phyloP scores from a whole-genome alignment of 2,888 invertebrate genomes.

The Empis stercorea region DNA sequence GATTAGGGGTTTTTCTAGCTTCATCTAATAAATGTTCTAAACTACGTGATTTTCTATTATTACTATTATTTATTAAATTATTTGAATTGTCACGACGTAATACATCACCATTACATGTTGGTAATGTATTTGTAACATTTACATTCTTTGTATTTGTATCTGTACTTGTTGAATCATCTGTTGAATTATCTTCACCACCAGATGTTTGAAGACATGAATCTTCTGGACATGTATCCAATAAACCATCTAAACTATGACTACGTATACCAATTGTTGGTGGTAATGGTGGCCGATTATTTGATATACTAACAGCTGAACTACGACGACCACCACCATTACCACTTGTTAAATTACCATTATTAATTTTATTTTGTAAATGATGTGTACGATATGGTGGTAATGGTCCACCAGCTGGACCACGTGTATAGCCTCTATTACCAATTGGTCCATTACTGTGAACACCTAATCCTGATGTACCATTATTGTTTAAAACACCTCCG shows the following conservation, averaged over 20 bases:
- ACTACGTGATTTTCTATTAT: constrained; percentile 45
- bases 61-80: constrained; percentile 21
- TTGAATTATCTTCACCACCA: neutral
- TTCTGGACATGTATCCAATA: constrained; percentile 37
- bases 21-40: constrained; percentile 48
- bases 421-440: constrained; percentile 28
- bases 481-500: constrained; percentile 16
- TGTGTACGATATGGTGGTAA: constrained; percentile 32
- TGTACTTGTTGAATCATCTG: constrained; percentile 12
- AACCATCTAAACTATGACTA: constrained; percentile 49
- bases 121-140: neutral
- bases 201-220: neutral
- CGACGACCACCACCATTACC: constrained; percentile 25
- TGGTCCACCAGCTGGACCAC: constrained; percentile 25
- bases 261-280: constrained; percentile 34
- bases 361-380: constrained; percentile 20
- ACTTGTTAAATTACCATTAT: constrained; percentile 25
- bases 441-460: constrained; percentile 18
- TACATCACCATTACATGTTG: constrained; percentile 14
- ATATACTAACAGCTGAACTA: constrained; percentile 29
- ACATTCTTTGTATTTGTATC: constrained; percentile 18
- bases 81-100: constrained; percentile 25
- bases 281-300: constrained; percentile 31
- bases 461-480: constrained; percentile 13
- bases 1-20: constrained; percentile 14